Evolutionary conservation across 2,113 vertebrate genomes (phyloP), one percentile per base, ranked within the genome.

Genomic region (Rhinolophus sinicus): DNA sequence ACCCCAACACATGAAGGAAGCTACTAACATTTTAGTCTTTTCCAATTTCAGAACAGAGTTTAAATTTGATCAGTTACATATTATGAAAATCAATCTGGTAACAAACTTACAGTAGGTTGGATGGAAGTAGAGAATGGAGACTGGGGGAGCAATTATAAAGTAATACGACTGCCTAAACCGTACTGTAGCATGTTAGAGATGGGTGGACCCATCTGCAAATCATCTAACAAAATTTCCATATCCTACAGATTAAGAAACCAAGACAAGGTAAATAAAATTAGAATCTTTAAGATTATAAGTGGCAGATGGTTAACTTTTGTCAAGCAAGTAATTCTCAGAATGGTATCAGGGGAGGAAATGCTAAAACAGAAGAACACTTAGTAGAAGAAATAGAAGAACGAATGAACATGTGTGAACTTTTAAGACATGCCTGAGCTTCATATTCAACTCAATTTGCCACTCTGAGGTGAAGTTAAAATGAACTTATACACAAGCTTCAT

Each of bases 291-390:
- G 50, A 84, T 38, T 50, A 78, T 44, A 84, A 80, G 22, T 18
- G 47, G 33, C 16, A 87, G 24, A 30, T 26, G 58, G 67, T 35
- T 93, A 76, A 52, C 47, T 94, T 96, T 88, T 94, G 70, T 80
- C 33, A 92, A 75, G 15, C 40, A 87, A 96, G 16, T 81, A 56
- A 50, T 80, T 95, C 44, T 86, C 69, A 78, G 26, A 38, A 88
- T 88, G 65, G 28, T 70, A 24, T 24, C 75, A 70, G 33, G 52
- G 14, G 15, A 8, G 16, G 22, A 90, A 97, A 94, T 56, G 14
- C 24, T 90, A 64, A 91, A 78, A 30, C 18, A n/a, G 44, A 70
- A 22, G 44, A 73, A 52, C 75, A 65, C 14, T 86, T 47, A 69
- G 52, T 33, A 77, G 73, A 93, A 87, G 28, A 77, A 76, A 72